These are phyloP conservation scores for Troides oblongomaculatus DNA, from an alignment of 2,888 invertebrate species.

Conservation along the genomic window DNA sequence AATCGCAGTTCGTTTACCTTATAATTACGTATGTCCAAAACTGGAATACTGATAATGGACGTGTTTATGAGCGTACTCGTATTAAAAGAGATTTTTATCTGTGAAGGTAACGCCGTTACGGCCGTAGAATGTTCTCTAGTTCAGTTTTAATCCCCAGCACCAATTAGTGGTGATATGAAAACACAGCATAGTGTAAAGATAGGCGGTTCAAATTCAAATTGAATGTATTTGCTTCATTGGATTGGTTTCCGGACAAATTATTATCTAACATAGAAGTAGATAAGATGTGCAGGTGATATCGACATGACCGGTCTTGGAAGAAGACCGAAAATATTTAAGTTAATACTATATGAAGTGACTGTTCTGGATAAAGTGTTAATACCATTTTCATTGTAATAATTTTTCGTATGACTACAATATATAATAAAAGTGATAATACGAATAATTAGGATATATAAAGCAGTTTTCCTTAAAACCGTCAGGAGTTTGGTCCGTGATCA, in stretches of 20 bases:
- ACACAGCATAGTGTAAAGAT: constrained; percentile 1
- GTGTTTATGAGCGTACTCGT: constrained; percentile 27
- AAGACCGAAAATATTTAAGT: too few species aligned
- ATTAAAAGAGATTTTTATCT: constrained; percentile 25
- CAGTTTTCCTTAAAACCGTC: too few species aligned
- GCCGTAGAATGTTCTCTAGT: constrained; percentile 13
- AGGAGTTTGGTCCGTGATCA: too few species aligned
- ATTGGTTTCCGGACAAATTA: constrained; percentile 9
- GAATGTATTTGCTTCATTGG: constrained; percentile 6
- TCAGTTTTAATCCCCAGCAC: not conserved
- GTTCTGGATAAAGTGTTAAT: too few species aligned
- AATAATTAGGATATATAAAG: too few species aligned
- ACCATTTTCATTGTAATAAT: too few species aligned
- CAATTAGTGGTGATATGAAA: constrained; percentile 14
- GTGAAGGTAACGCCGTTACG: constrained; percentile 14
- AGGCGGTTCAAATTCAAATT: constrained; percentile 20
- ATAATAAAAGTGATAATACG: too few species aligned
- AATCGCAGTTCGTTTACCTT: constrained; percentile 37
- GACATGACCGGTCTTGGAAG: too few species aligned
- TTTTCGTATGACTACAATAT: too few species aligned
- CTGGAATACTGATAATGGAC: constrained; percentile 35
- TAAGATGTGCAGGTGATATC: too few species aligned
- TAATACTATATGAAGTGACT: too few species aligned
- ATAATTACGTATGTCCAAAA: constrained; percentile 35
- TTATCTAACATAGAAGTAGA: not conserved